Base-by-base conservation (phyloP, 23 tunicate genomes). In the Clavelina lepadiformis region DNA sequence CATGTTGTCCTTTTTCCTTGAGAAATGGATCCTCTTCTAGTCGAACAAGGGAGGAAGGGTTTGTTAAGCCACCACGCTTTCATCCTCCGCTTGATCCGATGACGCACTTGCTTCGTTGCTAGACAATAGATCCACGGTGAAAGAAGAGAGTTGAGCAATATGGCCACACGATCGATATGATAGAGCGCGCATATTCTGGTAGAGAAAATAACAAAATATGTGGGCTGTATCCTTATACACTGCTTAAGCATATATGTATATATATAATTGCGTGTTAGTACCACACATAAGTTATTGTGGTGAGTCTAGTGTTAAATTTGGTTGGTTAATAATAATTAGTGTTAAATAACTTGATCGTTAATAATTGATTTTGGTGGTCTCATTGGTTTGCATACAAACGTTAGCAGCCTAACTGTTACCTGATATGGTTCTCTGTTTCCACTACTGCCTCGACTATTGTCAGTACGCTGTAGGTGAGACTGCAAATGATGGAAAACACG, bases 111-210 rank as follows among this genome's bases (percentile, higher is more conserved):
- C 3, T 61, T 44, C 8, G 69, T 56, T 35, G 77, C 71, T 8
- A 85, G 62, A 53, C 78, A 68, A 54, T 76, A 71, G 19, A 85
- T 69, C 93, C 93, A 85, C 33, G 93, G 93, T 0, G 80, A 49
- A 7, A 85, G 53, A 1, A 85, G 27, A 26, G 76, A 64, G 68
- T 67, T 76, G 38, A 76, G 56, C 1, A 69, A 61, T 4, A 69
- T 71, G 63, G 61, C 69, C 13, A 79, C 28, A 21, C 85, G 85
- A 46, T 79, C 85, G 2, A 79, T 28, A 5, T 56, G 63, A 62
- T 68, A 79, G 2, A 79, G 28, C 22, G 47, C 57, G 56, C 85
- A 79, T 11, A 63, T 3, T 23, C 85, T 79, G 33, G 1, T 26
- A n/a, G n/a, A 8, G 6, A 52, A 52, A 52, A 7, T 54, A 54